Conservation (phyloP, 37 sponge, comb jelly and placozoan genomes). For the Halichondria panicea region DNA sequence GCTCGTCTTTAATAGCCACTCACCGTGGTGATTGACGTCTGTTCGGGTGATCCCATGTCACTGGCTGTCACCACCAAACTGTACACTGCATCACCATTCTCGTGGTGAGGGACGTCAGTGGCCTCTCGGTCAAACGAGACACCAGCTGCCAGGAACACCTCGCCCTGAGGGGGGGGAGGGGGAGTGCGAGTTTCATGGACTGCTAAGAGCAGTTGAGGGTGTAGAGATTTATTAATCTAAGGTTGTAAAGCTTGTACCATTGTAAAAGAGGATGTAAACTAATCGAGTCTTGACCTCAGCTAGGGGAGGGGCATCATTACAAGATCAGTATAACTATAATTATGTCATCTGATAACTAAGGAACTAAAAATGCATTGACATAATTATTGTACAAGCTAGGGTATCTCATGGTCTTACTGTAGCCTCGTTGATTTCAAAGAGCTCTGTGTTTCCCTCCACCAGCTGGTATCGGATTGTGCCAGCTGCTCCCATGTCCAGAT, state of each 20-base stretch:
- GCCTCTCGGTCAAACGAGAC: conserved; percentile 14
- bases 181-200: background rate
- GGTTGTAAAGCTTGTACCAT: too few relatives aligned
- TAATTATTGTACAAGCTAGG: background rate
- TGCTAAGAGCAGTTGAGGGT: background rate
- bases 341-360: background rate
- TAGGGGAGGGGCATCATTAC: background rate
- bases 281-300: too few relatives aligned
- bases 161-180: background rate
- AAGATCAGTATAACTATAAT: background rate
- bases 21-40: conserved; percentile 4
- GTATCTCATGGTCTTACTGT: conserved; percentile 28
- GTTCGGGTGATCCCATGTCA: conserved; percentile 9
- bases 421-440: conserved; percentile 18
- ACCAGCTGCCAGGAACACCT: conserved; percentile 6
- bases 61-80: conserved; percentile 11
- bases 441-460: conserved; percentile 5
- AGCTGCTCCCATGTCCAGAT: conserved; percentile 21
- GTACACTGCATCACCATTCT: conserved; percentile 20
- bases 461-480: conserved; percentile 19
- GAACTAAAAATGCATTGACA: background rate
- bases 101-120: background rate
- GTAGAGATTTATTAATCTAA: too few relatives aligned
- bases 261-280: too few relatives aligned
- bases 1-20: background rate